Conservation (phyloP, 1,140 invertebrate genomes). For the Nasonia giraulti region DNA sequence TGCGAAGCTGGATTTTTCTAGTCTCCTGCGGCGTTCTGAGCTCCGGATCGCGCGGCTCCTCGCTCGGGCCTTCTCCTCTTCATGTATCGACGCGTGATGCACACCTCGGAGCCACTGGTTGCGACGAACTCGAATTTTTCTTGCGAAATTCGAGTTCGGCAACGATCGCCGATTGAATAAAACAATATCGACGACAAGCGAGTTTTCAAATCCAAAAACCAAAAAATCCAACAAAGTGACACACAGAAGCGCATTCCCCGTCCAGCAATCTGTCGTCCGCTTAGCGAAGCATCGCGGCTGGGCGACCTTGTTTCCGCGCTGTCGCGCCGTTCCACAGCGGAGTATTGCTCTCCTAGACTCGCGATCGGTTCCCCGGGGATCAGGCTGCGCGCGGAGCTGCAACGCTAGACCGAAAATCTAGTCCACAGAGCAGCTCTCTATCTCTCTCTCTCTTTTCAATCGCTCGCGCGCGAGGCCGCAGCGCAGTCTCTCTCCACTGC, state of each 20-base stretch:
- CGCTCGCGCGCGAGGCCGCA: neutral
- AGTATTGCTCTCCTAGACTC: neutral
- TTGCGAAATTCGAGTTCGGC: too few relatives aligned
- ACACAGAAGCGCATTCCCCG: too few relatives aligned
- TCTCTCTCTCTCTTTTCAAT: neutral
- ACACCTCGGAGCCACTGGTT: neutral
- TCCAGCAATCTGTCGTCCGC: too few relatives aligned
- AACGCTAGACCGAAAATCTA: slow-evolving; percentile 15
- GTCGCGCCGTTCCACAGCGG: too few relatives aligned
- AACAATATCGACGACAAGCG: too few relatives aligned
- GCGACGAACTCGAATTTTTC: too few relatives aligned
- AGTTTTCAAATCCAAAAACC: too few relatives aligned
- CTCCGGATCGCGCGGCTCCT: neutral
- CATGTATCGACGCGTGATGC: neutral
- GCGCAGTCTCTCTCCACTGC: neutral
- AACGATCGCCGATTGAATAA: too few relatives aligned
- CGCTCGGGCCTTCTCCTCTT: neutral
- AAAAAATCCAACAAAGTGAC: too few relatives aligned
- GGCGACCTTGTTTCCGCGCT: neutral
- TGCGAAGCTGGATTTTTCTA: neutral
- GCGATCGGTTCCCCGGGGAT: slow-evolving; percentile 32
- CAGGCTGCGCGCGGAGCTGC: slow-evolving; percentile 33
- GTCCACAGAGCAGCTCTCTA: neutral
- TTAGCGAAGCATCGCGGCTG: too few relatives aligned
- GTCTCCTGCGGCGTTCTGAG: neutral